Base-by-base conservation (phyloP, 1,140 invertebrate species). In the Cryptotermes secundus region DNA sequence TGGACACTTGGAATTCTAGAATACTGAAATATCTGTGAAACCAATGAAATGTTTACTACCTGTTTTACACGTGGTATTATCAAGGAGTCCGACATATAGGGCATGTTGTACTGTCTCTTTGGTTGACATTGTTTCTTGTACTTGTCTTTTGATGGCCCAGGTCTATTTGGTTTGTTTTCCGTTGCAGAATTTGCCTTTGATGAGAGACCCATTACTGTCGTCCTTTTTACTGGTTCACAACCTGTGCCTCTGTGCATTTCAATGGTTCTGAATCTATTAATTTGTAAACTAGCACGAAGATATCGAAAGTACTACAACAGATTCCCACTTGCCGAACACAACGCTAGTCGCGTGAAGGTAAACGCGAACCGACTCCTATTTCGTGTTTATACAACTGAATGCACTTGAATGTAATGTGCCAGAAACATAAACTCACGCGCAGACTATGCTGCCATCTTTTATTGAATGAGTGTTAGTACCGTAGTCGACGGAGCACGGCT, bases 11-110 rank as follows among this genome's bases (percentile, higher is more conserved):
- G 22, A 19, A 49, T 19, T 1, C 3, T 49, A 12, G 38, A 26
- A 59, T 59, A 24, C 4, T 72, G 26, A 2, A 72, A 7, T 72
- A 31, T 7, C 26, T 72, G 31, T 31, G 59, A n/a, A 72, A 72
- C 59, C 26, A 72, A 72, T 31, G 16, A 72, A 31, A 31, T 12
- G 45, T 53, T 81, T 85, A n/a, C n/a, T n/a, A 86, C 85, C 84
- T 85, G 49, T 59, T 85, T 84, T 24, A 86, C 83, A 34, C 85
- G 83, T 35, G 81, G 53, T 59, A 85, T 31, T 34, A 85, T 85
- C 36, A 80, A 26, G 24, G 65, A n/a, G 42, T 86, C 85, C 36
- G 81, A 34, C 38, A 86, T 83, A 72, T 85, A 86, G 2, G 84
- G 80, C 59, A 31, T 10, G 53, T 22, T 59, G 26, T 26, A 59